A percentile compares a stretch with the other conserved stretches of the same genome.
phyloP scores from a whole-genome alignment of 64 coral and sea anemone species.

The Platygyra sinensis region DNA sequence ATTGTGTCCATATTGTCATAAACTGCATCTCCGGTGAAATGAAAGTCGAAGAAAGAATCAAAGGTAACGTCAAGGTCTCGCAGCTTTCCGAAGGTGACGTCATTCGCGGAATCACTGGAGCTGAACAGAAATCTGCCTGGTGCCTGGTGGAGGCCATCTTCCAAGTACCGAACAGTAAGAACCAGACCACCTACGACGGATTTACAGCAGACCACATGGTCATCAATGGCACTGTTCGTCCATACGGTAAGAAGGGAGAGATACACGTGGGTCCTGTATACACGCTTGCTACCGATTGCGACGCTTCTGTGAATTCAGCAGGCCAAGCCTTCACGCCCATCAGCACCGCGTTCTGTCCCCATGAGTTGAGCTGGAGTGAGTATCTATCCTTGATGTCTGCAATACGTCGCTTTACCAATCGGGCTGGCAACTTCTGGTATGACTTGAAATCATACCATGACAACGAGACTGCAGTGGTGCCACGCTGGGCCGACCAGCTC shows the following conservation, averaged over 20 bases:
- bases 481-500: conserved; percentile 20
- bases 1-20: too few species aligned
- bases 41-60: conserved; percentile 22
- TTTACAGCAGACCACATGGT: conserved; percentile 55
- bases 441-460: conserved; percentile 10
- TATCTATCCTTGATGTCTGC: conserved; percentile 29
- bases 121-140: neutral
- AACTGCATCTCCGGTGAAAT: conserved; percentile 8
- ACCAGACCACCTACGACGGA: conserved; percentile 32
- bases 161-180: neutral
- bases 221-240: conserved; percentile 10
- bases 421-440: conserved; percentile 43
- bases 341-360: conserved; percentile 52
- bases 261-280: neutral
- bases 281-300: conserved; percentile 45
- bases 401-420: conserved; percentile 15
- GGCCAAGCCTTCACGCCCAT: conserved; percentile 50
- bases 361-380: conserved; percentile 38
- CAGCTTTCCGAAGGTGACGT: conserved; percentile 43
- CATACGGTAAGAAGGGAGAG: conserved; percentile 26
- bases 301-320: conserved; percentile 41
- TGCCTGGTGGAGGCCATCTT: conserved; percentile 38
- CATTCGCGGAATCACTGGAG: conserved; percentile 45
- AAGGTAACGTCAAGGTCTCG: conserved; percentile 18
- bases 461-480: neutral